These are phyloP conservation scores for Rugalucina vietnamica DNA, from an alignment of 2,888 invertebrate genomes.

Conservation along the genomic window DNA sequence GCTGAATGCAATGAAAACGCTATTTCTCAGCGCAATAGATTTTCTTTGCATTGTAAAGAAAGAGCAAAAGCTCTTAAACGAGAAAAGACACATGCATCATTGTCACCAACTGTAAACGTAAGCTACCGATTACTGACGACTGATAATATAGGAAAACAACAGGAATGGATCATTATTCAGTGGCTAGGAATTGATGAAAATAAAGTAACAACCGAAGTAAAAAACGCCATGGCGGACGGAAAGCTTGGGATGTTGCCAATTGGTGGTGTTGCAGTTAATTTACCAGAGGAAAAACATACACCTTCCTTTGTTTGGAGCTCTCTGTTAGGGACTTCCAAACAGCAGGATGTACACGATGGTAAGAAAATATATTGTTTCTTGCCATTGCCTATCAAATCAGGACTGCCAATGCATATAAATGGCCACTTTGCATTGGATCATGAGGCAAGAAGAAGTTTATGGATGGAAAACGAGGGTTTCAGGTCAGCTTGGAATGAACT, in stretches of 20 bases:
- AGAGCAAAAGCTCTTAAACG: background rate
- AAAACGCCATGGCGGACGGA: slow-evolving; percentile 54
- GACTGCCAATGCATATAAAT: slow-evolving; percentile 75
- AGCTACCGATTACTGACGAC: background rate
- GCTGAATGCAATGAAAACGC: background rate
- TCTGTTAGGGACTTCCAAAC: no score
- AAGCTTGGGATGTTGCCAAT: slow-evolving; percentile 69
- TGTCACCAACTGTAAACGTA: background rate
- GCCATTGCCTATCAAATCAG: slow-evolving; percentile 71
- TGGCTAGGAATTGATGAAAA: slow-evolving; percentile 67
- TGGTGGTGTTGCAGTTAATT: slow-evolving; percentile 68
- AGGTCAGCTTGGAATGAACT: slow-evolving; percentile 77
- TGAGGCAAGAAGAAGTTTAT: slow-evolving; percentile 69
- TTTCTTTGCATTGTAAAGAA: background rate
- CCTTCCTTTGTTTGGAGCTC: no score
- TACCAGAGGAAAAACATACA: background rate
- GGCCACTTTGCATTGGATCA: slow-evolving; percentile 77
- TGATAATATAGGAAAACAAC: background rate
- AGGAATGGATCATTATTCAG: slow-evolving; percentile 71
- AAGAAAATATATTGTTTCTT: slow-evolving; percentile 73
- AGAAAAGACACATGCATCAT: background rate
- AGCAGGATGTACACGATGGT: background rate
- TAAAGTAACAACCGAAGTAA: slow-evolving; percentile 53
- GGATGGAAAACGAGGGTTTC: slow-evolving; percentile 57
- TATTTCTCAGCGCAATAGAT: background rate